Base-by-base conservation (phyloP, 1,140 invertebrate genomes). In the Drosophila nigrodunni region DNA sequence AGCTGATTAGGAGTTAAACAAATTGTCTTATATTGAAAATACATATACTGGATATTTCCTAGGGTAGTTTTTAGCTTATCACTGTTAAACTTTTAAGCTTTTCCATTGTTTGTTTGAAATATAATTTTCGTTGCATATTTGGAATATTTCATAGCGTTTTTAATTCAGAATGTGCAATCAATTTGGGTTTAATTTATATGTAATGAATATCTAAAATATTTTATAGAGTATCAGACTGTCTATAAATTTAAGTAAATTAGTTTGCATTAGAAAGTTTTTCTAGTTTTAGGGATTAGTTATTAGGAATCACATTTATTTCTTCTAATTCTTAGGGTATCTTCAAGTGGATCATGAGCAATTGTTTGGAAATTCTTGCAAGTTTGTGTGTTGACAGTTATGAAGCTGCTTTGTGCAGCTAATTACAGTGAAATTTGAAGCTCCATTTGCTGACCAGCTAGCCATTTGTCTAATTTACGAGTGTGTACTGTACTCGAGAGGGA, bases 331-430 rank as follows among this genome's bases (percentile, higher is more conserved):
- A 47, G 44, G 44, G 44, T 47, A 47, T 15, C 15, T 21, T 47
- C 2, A 3, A 21, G 15, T 47, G 6, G 8, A 9, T 3, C 9
- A 44, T 13, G 0, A 11, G 1, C 11, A 44, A 44, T 21, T 8
- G 15, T 10, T 39, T 43, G 13, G 3, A 6, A 11, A 43, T 43
- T 43, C 7, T 13, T 43, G 5, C 2, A n/a, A 30, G 25, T 10
- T 50, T 10, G 15, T 10, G 34, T 15, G 10, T 46, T 47, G 47
- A 74, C 71, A 73, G 41, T 59, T 61, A 69, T 61, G 58, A 49
- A 39, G 46, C 65, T 55, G 41, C 34, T 55, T 30, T 41, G n/a
- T 13, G 10, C 10, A 13, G 44, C 18, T 52, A 73, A 73, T 71
- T 71, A 55, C 49, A 9, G 52, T 34, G 7, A 30, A 61, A 41